A percentile compares a stretch with the other conserved stretches of the same genome.
phyloP scores from a whole-genome alignment of 92 coral and sea anemone species.

The Actinostola sp. region DNA sequence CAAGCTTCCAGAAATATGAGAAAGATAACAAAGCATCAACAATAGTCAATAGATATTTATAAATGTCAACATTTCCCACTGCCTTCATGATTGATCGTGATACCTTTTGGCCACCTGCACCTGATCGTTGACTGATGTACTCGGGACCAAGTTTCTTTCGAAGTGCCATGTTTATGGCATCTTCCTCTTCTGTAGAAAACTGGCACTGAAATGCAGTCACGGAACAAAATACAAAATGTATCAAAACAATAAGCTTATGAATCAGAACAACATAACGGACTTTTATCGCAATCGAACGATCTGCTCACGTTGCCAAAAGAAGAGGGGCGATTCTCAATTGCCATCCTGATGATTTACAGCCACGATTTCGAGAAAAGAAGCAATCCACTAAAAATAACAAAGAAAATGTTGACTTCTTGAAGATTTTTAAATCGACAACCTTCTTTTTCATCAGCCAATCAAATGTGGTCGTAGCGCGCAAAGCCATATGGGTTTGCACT shows the following conservation, averaged over 20 bases:
- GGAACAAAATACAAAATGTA: too few relatives aligned
- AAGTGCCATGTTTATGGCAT: constrained; percentile 70
- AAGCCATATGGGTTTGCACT: constrained; percentile 43
- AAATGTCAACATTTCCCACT: too few relatives aligned
- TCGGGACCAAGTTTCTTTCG: constrained; percentile 87
- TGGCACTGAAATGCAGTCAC: constrained; percentile 56
- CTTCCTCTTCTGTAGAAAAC: constrained; percentile 67
- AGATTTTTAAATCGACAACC: constrained; percentile 53
- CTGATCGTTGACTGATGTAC: constrained; percentile 85
- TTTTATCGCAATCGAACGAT: background rate
- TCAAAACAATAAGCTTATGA: background rate
- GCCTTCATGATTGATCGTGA: too few relatives aligned
- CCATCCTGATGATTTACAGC: background rate
- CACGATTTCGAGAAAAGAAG: too few relatives aligned
- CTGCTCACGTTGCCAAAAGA: constrained; percentile 75
- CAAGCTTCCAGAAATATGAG: constrained; percentile 45
- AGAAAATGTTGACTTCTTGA: background rate
- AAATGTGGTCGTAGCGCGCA: constrained; percentile 27
- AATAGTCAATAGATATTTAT: too few relatives aligned
- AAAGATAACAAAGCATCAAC: too few relatives aligned
- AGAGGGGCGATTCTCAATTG: constrained; percentile 21
- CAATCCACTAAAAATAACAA: background rate
- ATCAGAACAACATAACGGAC: background rate
- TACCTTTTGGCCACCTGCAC: constrained; percentile 90
- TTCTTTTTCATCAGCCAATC: constrained; percentile 59